Conservation (phyloP, 2,888 invertebrate species). For the Neuroscelio doddi region DNA sequence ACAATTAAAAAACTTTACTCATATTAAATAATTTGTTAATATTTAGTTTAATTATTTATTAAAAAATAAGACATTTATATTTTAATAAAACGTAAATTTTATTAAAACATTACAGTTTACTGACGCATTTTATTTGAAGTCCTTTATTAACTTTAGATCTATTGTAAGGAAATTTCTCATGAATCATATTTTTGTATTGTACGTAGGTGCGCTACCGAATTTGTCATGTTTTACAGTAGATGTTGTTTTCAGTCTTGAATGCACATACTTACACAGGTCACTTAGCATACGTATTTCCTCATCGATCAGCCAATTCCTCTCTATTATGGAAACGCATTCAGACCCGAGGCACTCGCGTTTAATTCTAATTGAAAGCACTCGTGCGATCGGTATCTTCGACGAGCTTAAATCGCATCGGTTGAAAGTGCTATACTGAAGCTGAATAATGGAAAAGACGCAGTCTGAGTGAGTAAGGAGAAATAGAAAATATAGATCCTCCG, state of each 20-base stretch:
- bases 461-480: not conserved
- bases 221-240: slow-evolving; percentile 8
- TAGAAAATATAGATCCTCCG: too few relatives aligned
- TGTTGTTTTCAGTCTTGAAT: slow-evolving; percentile 19
- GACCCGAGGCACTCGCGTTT: slow-evolving; percentile 24
- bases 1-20: not conserved
- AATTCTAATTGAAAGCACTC: slow-evolving; percentile 35
- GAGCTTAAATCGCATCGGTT: slow-evolving; percentile 10
- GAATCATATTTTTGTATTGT: too few relatives aligned
- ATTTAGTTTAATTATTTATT: too few relatives aligned
- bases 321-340: slow-evolving; percentile 34
- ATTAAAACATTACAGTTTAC: too few relatives aligned
- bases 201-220: not conserved
- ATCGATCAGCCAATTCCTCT: slow-evolving; percentile 26
- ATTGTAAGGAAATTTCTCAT: too few relatives aligned
- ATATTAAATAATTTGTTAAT: too few relatives aligned
- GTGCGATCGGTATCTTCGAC: slow-evolving; percentile 22
- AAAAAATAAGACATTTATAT: too few relatives aligned
- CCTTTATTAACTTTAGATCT: too few relatives aligned
- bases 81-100: too few relatives aligned
- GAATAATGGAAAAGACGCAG: slow-evolving; percentile 15
- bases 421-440: slow-evolving; percentile 10
- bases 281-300: slow-evolving; percentile 26
- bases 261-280: slow-evolving; percentile 31
- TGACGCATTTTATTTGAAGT: too few relatives aligned